Evolutionary conservation across 2,797 vertebrate genomes (phyloP), one percentile per base, ranked within the genome.

Genomic region (Takifugu ocellatus): DNA sequence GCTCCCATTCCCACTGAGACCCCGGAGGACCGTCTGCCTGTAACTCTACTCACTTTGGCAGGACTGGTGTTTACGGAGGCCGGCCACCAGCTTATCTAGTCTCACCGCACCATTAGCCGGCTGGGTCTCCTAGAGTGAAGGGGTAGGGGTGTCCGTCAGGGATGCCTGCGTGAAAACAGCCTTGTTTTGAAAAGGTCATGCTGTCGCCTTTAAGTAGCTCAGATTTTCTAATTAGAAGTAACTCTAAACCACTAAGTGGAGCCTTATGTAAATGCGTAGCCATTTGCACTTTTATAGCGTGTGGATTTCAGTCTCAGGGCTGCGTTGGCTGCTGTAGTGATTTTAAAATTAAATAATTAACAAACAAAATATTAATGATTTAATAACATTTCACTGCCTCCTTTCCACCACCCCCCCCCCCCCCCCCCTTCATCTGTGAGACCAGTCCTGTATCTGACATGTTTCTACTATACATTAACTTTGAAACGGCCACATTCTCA

Each of bases 21-120:
- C 86, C 79, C 81, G 72, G 74, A 84, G 86, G 75, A 86, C 78
- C 5, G 79, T 61, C 81, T 83, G 83, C 83, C 81, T 87, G 89
- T 89, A 90, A 91, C 84, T 78, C 79, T 85, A 90, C 72, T 86
- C 83, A 70, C 83, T 84, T 82, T 77, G 75, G 83, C 81, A 79
- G 83, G 78, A 76, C 75, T 67, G 65, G 68, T 72, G 88, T 90
- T 90, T 89, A 90, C 66, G 87, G 89, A 90, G 83, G 75, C 78
- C 71, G 65, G 87, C 83, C 85, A 72, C 46, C 72, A 56, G 85
- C 85, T 88, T 90, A 89, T 91, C 87, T 91, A 73, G 58, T 83
- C 87, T 88, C 85, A 85, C 79, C 85, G 81, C 82, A 61, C 63
- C 83, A 70, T 65, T 78, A 70, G 74, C 57, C 47, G 74, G 68